Evolutionary conservation across 2,797 vertebrate genomes (phyloP).

Genomic region (Ctenopoma kingsleyae): DNA sequence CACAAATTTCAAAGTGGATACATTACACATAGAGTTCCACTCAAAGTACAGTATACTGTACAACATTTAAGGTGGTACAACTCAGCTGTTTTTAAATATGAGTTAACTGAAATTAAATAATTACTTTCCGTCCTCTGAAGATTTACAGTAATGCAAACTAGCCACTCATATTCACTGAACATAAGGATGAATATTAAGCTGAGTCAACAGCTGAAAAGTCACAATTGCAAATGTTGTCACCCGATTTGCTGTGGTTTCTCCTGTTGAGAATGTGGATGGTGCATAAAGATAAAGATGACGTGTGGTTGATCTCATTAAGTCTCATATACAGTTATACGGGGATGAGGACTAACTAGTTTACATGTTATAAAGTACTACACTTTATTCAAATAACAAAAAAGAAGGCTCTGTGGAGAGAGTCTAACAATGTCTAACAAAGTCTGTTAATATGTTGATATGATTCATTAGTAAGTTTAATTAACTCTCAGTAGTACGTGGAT

Average conservation of each 20-base stretch:
- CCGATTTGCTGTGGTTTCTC: background rate
- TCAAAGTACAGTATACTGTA: conserved; percentile 9
- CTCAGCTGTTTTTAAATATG: background rate
- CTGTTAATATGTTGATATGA: too few relatives aligned
- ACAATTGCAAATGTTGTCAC: background rate
- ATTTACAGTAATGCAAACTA: background rate
- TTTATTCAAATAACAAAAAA: too few relatives aligned
- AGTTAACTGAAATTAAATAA: background rate
- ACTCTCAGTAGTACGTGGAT: too few relatives aligned
- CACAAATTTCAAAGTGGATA: conserved; percentile 55
- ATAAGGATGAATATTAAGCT: background rate
- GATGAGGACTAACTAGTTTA: too few relatives aligned
- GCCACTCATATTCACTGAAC: background rate
- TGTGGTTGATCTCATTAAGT: background rate
- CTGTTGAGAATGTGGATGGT: background rate
- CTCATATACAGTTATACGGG: background rate
- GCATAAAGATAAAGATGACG: background rate
- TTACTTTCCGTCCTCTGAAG: background rate
- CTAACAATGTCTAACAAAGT: too few relatives aligned
- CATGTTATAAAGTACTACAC: too few relatives aligned
- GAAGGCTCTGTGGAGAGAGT: too few relatives aligned
- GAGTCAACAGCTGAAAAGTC: background rate
- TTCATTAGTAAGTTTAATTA: too few relatives aligned
- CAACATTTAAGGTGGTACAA: conserved; percentile 10
- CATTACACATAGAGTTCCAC: conserved; percentile 27